Conservation (phyloP, 2,113 vertebrate species). For the Leucopsar rothschildi region DNA sequence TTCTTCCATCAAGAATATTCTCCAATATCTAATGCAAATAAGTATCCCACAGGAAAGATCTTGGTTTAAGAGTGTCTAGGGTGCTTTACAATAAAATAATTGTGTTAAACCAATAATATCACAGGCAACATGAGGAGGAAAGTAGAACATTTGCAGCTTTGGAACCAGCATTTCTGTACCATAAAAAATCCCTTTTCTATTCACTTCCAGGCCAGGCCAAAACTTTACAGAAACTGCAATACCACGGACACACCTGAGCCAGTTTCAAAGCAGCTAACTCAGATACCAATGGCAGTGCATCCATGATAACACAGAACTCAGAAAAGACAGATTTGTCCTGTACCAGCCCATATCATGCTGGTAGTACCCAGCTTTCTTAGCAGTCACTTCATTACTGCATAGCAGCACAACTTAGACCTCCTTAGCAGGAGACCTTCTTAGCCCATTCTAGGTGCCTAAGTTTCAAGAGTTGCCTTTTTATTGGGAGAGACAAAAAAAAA, state of each 20-base stretch:
- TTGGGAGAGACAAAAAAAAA: background rate
- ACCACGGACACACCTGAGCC: background rate
- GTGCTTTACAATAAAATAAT: background rate
- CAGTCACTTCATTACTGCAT: background rate
- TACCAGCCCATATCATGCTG: background rate
- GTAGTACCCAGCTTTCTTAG: background rate
- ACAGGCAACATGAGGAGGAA: background rate
- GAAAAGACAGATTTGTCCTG: background rate
- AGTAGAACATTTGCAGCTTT: background rate
- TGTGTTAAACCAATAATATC: background rate
- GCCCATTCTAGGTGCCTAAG: background rate
- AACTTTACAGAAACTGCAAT: background rate
- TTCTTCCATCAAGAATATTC: background rate
- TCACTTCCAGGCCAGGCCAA: background rate
- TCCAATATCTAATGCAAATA: background rate
- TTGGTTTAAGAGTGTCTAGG: background rate
- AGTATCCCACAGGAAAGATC: background rate
- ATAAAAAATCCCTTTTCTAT: background rate
- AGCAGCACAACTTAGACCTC: background rate
- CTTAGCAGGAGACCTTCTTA: background rate
- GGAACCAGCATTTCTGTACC: background rate
- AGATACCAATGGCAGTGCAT: background rate
- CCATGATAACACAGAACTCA: background rate
- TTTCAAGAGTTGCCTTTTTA: background rate
- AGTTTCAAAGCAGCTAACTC: background rate